Evolutionary conservation across 2,113 vertebrate genomes (phyloP), one percentile per base, ranked within the genome.

Genomic region (Gracilinanus agilis): DNA sequence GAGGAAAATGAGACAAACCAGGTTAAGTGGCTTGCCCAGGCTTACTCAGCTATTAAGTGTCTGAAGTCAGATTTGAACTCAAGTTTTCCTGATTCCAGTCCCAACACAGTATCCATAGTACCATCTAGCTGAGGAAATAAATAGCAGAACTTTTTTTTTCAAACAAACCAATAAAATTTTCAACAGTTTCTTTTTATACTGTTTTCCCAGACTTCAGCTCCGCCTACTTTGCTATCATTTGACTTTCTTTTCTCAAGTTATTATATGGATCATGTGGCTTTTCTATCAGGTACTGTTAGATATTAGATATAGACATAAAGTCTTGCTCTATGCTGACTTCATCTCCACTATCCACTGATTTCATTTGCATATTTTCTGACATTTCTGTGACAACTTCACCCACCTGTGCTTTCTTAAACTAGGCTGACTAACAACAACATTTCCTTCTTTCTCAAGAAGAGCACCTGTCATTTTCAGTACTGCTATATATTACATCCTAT

Each of bases 191-290:
- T 40, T 83, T 83, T 67, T 34, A 67, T 9, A 40, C 67, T 40
- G n/a, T 16, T 40, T 19, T 83, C 19, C 7, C 11, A 23, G n/a
- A 34, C 19, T 40, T n/a, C 19, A 94, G 58, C 89, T 95, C 49
- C 91, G 23, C 9, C 56, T 90, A 44, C 23, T 44, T 13, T 83
- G 44, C 54, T 92, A 92, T 40, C 90, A 90, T 88, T 88, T 12
- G 40, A 21, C n/a, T 83, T 40, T 83, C 61, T 34, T 75, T 27
- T 91, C 53, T 91, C 49, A 44, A 90, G 53, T 44, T 91, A 58
- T 93, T 92, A 11, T 25, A 61, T 67, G 93, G 93, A 89, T 83
- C 88, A 90, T n/a, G 92, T 92, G 58, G 24, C 67, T 88, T 94
- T 54, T 92, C 89, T 75, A 67, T 53, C 54, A 4, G 16, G 19